Evolutionary conservation across 2,888 invertebrate species (phyloP).

Genomic region (Crepidodera aurea): DNA sequence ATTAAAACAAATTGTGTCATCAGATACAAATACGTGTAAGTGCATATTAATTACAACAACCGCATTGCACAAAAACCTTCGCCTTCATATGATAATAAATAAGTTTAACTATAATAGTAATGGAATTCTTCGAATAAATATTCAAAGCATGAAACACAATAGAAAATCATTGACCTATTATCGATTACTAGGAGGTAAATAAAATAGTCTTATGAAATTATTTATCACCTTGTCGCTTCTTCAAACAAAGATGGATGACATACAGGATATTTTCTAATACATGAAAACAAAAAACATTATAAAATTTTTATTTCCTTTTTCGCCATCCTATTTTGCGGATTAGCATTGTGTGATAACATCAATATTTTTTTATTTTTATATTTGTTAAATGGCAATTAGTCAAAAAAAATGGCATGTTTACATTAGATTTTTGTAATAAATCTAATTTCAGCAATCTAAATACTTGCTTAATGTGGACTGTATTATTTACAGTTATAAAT

Average conservation of each 20-base stretch:
- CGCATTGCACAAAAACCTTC: constrained; percentile 7
- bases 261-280: constrained; percentile 13
- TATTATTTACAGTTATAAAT: no score
- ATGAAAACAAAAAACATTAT: no score
- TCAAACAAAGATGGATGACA: constrained; percentile 10
- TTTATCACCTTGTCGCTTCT: constrained; percentile 20
- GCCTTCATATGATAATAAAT: constrained; percentile 10
- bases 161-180: constrained; percentile 35
- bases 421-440: no score
- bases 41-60: neutral
- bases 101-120: neutral
- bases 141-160: constrained; percentile 29
- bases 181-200: constrained; percentile 26
- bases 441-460: no score
- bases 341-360: no score
- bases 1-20: neutral
- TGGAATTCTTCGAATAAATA: constrained; percentile 24
- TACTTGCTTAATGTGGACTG: no score
- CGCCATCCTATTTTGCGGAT: no score
- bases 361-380: no score
- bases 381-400: no score
- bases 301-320: no score
- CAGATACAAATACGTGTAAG: neutral
- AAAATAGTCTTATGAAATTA: constrained; percentile 20
- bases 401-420: no score